Conservation (phyloP, 1,140 invertebrate species). For the Leptopilina clavipes region DNA sequence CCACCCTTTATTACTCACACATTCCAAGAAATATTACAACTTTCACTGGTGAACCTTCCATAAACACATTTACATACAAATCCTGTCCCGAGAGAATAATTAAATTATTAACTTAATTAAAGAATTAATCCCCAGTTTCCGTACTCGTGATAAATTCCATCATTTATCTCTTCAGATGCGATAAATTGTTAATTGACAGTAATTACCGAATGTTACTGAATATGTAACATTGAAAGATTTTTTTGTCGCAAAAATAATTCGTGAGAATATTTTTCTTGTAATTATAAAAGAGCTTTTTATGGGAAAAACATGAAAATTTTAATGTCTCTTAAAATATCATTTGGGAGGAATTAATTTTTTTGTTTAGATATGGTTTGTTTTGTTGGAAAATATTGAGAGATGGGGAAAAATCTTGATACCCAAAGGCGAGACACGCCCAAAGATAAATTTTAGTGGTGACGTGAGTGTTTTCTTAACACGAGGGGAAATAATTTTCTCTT, state of each 20-base stretch:
- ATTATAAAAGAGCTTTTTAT: neutral
- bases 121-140: constrained; percentile 18
- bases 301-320: neutral
- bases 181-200: too few species aligned
- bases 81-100: neutral
- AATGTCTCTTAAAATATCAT: neutral
- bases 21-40: constrained; percentile 40
- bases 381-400: constrained; percentile 1
- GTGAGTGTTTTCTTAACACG: constrained; percentile 27
- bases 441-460: constrained; percentile 32
- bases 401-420: neutral
- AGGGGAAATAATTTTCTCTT: constrained; percentile 6
- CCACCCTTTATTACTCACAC: constrained; percentile 54
- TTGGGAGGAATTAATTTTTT: neutral
- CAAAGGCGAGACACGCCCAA: neutral
- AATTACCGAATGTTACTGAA: too few species aligned
- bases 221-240: too few species aligned
- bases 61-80: neutral
- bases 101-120: constrained; percentile 24
- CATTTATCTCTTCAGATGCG: neutral
- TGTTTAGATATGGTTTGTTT: neutral
- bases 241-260: too few species aligned
- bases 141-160: neutral
- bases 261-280: neutral
- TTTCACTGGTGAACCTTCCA: neutral